Evolutionary conservation across 2,888 invertebrate genomes (phyloP), one percentile per base, ranked within the genome.

Genomic region (Neoascia interrupta): DNA sequence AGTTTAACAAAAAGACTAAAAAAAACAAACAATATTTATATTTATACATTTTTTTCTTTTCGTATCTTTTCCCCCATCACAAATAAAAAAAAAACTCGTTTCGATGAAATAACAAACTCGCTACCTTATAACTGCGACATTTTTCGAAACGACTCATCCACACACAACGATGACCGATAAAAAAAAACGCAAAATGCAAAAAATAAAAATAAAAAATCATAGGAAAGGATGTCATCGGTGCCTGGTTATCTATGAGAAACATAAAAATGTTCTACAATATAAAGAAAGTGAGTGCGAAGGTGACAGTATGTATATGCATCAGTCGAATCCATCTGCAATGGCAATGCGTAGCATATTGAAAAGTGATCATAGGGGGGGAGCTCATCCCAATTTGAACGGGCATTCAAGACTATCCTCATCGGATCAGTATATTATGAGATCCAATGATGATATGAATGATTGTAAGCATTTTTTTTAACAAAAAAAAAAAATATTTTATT

Each of bases 191-290:
- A 26, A 31, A 31, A 31, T 5, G 13, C 18, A 53, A 43, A 68
- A 66, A 19, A 19, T 41, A 64, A 66, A 43, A 39, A 37, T 18
- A 56, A 63, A 54, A 68, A 79, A 49, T 23, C 43, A 70, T 94
- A 97, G 97, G 87, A 95, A 95, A 91, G 93, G 94, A 87, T 97
- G 97, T 90, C 96, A 95, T 90, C 94, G 96, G 84, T 97, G 97
- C 90, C 95, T 97, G 86, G 97, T 97, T 87, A 96, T 97, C 91
- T 97, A 97, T 88, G 96, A 96, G 89, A 96, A 96, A 89, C 97
- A 97, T 90, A 92, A 93, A 87, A 97, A 97, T 91, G 96, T 97
- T 84, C 92, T 97, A 81, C 97, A 97, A 90, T 97, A 97, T 91
- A 97, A 97, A 93, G 97, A 97, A 92, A 97, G 97, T 97, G 91